A percentile compares a stretch with the other conserved stretches of the same genome.
These are phyloP conservation scores for Madoqua kirkii DNA, from an alignment of 2,113 vertebrate species.

Conservation along the genomic window DNA sequence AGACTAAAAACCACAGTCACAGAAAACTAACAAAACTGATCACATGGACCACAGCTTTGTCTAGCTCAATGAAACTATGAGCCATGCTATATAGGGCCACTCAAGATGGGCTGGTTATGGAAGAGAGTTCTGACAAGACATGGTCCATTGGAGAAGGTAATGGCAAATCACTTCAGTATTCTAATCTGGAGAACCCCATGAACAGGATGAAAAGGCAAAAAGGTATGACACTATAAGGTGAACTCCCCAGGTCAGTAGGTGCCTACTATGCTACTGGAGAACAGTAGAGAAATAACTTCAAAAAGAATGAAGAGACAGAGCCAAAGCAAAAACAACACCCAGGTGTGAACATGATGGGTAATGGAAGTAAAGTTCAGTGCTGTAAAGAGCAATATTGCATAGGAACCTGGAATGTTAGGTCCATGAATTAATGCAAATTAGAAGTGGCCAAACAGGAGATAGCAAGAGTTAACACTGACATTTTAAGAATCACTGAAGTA, in stretches of 20 bases:
- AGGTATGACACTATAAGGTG: background rate
- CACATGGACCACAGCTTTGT: background rate
- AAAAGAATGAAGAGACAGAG: background rate
- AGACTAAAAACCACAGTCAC: background rate
- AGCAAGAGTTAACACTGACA: too few species aligned
- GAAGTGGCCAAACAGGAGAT: too few species aligned
- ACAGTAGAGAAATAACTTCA: background rate
- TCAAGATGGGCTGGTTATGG: background rate
- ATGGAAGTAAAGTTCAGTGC: rapidly evolving
- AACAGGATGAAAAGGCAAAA: background rate
- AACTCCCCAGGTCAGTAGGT: background rate
- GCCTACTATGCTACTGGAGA: background rate
- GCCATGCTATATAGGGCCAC: background rate
- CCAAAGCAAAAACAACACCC: background rate
- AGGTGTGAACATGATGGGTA: background rate
- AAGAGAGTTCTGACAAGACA: background rate
- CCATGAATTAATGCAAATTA: background rate
- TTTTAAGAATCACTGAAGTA: too few species aligned
- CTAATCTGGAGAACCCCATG: background rate
- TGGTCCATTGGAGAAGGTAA: background rate
- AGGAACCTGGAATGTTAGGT: background rate
- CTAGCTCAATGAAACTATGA: background rate
- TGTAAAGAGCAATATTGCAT: background rate
- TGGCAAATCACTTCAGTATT: background rate
- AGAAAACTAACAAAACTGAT: background rate